Evolutionary conservation across 2,113 vertebrate genomes (phyloP).

Genomic region (Myotis lucifugus): DNA sequence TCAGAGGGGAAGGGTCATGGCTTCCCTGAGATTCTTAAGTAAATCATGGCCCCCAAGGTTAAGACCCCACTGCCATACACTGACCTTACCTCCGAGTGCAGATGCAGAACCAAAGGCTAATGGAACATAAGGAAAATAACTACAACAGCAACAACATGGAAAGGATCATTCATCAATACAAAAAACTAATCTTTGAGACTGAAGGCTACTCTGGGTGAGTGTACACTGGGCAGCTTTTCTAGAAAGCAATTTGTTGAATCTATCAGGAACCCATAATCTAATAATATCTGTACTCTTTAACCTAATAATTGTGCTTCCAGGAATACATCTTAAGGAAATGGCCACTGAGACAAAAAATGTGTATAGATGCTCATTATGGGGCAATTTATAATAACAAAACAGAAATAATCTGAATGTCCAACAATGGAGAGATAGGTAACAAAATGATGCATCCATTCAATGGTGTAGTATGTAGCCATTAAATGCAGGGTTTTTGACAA

Average conservation of each 20-base stretch:
- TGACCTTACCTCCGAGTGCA: neutral
- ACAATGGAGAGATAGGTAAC: neutral
- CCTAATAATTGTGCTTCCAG: neutral
- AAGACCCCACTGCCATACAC: neutral
- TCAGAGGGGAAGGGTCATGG: neutral
- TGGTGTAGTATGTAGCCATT: neutral
- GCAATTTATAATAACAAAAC: neutral
- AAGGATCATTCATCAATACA: neutral
- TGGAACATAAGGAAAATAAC: constrained; percentile 14
- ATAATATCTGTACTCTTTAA: neutral
- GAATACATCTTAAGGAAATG: neutral
- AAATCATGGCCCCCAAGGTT: neutral
- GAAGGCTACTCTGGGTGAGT: neutral
- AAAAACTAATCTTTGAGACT: neutral
- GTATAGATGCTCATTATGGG: neutral
- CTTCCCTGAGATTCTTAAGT: neutral
- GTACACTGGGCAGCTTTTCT: neutral
- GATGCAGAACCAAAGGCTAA: neutral
- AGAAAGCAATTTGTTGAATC: neutral
- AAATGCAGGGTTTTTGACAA: neutral
- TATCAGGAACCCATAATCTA: neutral
- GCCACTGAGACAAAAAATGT: neutral
- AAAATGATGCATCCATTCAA: neutral
- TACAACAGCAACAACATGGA: neutral
- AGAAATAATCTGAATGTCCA: neutral